phyloP scores from a whole-genome alignment of 2,113 vertebrate genomes.

The Larimichthys crocea region DNA sequence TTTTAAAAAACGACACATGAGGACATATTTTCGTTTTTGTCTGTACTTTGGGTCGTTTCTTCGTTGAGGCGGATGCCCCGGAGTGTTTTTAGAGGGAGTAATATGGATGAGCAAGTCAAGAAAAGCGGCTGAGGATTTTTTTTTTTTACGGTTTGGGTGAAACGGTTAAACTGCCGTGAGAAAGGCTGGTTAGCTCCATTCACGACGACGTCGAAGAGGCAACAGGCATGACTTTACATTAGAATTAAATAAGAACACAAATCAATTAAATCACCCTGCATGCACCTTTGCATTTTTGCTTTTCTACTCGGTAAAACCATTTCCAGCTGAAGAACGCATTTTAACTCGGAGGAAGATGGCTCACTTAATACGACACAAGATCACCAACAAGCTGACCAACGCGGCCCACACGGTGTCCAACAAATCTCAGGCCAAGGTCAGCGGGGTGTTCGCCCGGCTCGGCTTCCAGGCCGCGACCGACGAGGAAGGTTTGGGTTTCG shows the following conservation, averaged over 20 bases:
- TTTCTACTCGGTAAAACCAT: constrained; percentile 12
- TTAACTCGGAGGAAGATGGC: constrained; percentile 84
- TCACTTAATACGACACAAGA: constrained; percentile 93
- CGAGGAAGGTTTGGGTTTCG: constrained; percentile 94
- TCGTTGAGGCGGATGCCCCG: constrained; percentile 4
- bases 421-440: constrained; percentile 97
- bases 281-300: constrained; percentile 21
- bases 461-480: constrained; percentile 96
- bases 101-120: constrained; percentile 68
- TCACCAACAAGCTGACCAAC: constrained; percentile 90
- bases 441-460: constrained; percentile 94
- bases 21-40: constrained; percentile 24
- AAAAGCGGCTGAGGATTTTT: constrained; percentile 69
- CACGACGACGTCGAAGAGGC: constrained; percentile 53
- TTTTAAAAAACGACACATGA: constrained; percentile 29
- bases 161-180: constrained; percentile 33
- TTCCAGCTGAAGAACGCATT: constrained; percentile 33
- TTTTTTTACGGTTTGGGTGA: constrained; percentile 35
- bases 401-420: constrained; percentile 92
- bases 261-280: constrained; percentile 32
- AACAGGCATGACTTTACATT: constrained; percentile 76
- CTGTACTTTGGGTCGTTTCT: constrained; percentile 4
- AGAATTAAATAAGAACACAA: not conserved
- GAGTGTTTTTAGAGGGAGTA: constrained; percentile 32
- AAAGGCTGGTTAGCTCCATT: constrained; percentile 10